These are phyloP conservation scores for Stegodyphus dumicola DNA, from an alignment of 1,140 invertebrate genomes.

Conservation along the genomic window DNA sequence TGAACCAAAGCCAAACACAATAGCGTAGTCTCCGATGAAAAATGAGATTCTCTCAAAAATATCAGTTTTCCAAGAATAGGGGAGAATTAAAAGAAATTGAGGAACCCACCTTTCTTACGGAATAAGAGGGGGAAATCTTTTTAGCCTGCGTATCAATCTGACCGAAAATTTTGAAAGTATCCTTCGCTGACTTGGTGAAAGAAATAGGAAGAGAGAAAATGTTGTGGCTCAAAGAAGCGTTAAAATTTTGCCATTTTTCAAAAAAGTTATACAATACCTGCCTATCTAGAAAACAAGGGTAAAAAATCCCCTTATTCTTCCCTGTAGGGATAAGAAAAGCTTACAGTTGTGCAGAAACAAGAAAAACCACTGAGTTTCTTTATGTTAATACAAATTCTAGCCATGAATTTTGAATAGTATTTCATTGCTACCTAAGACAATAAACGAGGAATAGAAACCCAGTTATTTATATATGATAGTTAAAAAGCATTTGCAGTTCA, in stretches of 20 bases:
- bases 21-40: conserved; percentile 9
- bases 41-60: conserved; percentile 23
- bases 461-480: no score
- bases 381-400: no score
- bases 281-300: not conserved
- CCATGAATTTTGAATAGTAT: no score
- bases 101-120: not conserved
- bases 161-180: conserved; percentile 27
- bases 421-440: no score
- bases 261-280: conserved; percentile 1
- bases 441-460: no score
- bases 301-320: not conserved
- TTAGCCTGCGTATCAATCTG: not conserved
- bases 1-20: not conserved
- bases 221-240: conserved; percentile 22
- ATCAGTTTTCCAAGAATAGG: conserved; percentile 18
- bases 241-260: conserved; percentile 36
- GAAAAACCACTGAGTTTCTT: no score
- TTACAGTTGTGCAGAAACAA: no score
- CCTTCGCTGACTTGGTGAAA: not conserved
- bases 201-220: no score
- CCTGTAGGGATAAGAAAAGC: not conserved
- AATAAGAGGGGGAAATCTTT: not conserved
- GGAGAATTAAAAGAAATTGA: conserved; percentile 2
- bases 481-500: no score